Percentiles rank a stretch among this genome's conserved stretches.
Evolutionary conservation across 2,797 vertebrate species (phyloP).

Genomic region (Myotis findleyi): DNA sequence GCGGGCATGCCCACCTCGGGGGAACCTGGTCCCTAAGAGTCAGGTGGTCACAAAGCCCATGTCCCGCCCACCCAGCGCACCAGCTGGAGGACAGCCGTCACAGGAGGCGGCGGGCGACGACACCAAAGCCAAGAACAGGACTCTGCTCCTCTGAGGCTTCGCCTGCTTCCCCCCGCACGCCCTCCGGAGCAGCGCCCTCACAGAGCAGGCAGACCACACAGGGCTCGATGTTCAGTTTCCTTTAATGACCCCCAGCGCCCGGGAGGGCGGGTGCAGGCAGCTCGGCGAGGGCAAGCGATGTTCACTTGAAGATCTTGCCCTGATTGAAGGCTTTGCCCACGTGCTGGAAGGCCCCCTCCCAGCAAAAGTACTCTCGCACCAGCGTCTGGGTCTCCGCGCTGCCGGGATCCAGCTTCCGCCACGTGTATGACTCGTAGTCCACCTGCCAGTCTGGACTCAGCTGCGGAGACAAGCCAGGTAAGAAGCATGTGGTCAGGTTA

Average conservation of each 20-base stretch:
- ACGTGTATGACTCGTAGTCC: conserved; percentile 95
- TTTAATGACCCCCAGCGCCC: conserved; percentile 79
- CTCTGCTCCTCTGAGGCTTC: conserved; percentile 23
- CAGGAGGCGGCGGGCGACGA: background rate
- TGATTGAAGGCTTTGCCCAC: conserved; percentile 94
- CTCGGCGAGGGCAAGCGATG: background rate
- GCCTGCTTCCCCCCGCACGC: background rate
- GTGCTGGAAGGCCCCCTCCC: conserved; percentile 96
- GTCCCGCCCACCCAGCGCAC: background rate
- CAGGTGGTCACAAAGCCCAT: background rate
- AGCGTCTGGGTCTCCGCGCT: conserved; percentile 94
- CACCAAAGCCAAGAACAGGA: background rate
- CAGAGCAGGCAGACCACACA: conserved; percentile 51
- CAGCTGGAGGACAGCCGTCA: background rate
- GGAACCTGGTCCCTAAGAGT: background rate
- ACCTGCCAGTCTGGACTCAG: conserved; percentile 95
- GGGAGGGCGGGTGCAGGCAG: conserved; percentile 60
- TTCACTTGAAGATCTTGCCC: conserved; percentile 96
- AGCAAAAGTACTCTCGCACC: conserved; percentile 95
- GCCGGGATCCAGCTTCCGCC: conserved; percentile 93
- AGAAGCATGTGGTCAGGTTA: background rate
- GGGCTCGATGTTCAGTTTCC: conserved; percentile 69
- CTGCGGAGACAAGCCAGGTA: conserved; percentile 77
- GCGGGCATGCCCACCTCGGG: background rate
- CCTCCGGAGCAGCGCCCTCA: conserved; percentile 11